These are phyloP conservation scores for Villa cingulata DNA, from an alignment of 2,888 invertebrate species.

Conservation along the genomic window DNA sequence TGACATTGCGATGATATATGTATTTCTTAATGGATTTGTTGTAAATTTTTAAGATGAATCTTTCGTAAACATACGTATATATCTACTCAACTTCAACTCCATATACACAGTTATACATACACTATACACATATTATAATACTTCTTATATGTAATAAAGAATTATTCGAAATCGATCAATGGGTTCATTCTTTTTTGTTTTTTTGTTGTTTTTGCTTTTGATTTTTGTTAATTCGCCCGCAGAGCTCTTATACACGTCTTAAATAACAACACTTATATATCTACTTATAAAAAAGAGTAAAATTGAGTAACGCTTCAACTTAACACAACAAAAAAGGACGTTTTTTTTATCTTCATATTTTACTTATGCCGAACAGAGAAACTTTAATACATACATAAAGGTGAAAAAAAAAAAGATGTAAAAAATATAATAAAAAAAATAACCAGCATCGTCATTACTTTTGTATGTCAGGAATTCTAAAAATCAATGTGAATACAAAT, in stretches of 20 bases:
- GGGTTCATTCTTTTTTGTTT: too few species aligned
- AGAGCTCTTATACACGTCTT: neutral
- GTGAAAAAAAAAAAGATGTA: too few species aligned
- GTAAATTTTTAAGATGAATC: neutral
- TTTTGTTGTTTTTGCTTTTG: too few species aligned
- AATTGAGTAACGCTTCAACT: too few species aligned
- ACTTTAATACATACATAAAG: neutral
- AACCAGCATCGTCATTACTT: neutral
- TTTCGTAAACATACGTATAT: neutral
- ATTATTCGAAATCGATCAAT: too few species aligned
- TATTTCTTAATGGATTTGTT: constrained; percentile 11
- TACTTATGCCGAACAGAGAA: neutral
- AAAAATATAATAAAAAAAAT: neutral
- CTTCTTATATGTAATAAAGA: too few species aligned
- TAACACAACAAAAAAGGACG: too few species aligned
- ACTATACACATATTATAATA: too few species aligned
- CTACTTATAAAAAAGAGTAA: too few species aligned
- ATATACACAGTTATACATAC: too few species aligned
- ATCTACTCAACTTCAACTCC: neutral
- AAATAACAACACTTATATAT: too few species aligned
- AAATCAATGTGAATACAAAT: neutral
- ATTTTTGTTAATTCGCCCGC: neutral
- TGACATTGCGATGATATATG: constrained; percentile 12
- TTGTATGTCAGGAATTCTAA: constrained; percentile 1
- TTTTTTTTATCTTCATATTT: too few species aligned